phyloP scores from a whole-genome alignment of 2,797 vertebrate species.

The Sardinella longiceps region DNA sequence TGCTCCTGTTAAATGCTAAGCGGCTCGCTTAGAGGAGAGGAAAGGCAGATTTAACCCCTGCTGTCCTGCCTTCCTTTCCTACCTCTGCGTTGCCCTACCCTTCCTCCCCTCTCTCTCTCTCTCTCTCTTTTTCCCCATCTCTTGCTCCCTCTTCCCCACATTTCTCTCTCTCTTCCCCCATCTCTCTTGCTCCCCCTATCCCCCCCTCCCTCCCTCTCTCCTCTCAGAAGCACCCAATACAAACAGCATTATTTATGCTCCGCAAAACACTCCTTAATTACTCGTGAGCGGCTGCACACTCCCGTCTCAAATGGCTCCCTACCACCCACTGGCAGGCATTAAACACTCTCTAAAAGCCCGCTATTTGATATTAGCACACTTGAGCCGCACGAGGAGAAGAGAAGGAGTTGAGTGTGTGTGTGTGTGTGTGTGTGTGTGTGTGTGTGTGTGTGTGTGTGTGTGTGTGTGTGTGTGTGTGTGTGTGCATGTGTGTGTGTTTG shows the following conservation, averaged over 20 bases:
- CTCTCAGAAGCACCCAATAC: slow-evolving; percentile 90
- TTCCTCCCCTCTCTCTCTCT: background rate
- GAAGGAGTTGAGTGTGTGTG: background rate
- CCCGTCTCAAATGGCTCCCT: slow-evolving; percentile 83
- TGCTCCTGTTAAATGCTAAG: slow-evolving; percentile 49
- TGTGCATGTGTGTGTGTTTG: background rate
- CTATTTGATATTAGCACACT: slow-evolving; percentile 99
- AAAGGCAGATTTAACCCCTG: slow-evolving; percentile 80
- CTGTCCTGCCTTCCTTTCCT: slow-evolving; percentile 80
- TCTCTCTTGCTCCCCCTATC: slow-evolving; percentile 25
- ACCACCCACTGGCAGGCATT: slow-evolving; percentile 98
- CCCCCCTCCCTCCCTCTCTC: slow-evolving; percentile 62
- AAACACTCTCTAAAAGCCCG: slow-evolving; percentile 98
- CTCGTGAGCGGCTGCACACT: slow-evolving; percentile 92
- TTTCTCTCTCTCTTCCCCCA: background rate
- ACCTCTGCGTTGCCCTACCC: slow-evolving; percentile 49
- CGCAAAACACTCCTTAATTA: slow-evolving; percentile 99
- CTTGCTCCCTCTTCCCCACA: slow-evolving; percentile 64
- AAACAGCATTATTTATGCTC: slow-evolving; percentile 99
- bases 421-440: slow-evolving; percentile 7
- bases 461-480: background rate
- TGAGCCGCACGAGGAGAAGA: slow-evolving; percentile 78
- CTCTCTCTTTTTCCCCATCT: slow-evolving; percentile 58
- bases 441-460: background rate
- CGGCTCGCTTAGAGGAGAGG: slow-evolving; percentile 58